Conservation (phyloP, 2,888 invertebrate species). For the Ornithoptera priamus region DNA sequence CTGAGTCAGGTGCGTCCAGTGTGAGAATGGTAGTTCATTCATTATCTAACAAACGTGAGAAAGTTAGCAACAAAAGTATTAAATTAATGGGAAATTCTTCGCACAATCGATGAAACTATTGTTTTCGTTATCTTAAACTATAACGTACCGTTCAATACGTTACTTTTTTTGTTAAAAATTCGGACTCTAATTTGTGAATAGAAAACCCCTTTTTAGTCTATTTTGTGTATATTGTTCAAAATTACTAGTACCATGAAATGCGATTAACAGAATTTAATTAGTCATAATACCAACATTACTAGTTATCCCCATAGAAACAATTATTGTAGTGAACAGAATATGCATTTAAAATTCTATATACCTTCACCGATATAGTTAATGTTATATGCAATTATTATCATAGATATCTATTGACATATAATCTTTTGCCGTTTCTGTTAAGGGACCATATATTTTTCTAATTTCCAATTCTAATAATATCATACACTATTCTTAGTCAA, state of each 20-base stretch:
- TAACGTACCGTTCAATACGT: constrained; percentile 38
- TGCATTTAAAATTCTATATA: background rate
- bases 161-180: constrained; percentile 32
- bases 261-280: constrained; percentile 7
- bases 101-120: constrained; percentile 45
- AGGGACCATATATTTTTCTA: too few relatives aligned
- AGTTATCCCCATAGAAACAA: background rate
- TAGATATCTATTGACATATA: background rate
- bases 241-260: constrained; percentile 5
- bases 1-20: constrained; percentile 27
- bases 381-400: background rate
- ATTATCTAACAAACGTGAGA: constrained; percentile 54
- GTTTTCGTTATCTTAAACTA: constrained; percentile 30
- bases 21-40: constrained; percentile 14
- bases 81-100: constrained; percentile 43
- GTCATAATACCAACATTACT: background rate
- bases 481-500: background rate
- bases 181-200: constrained; percentile 16
- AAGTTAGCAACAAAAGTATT: constrained; percentile 50
- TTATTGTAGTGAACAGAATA: background rate
- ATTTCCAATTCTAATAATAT: too few relatives aligned
- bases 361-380: background rate
- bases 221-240: constrained; percentile 9
- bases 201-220: constrained; percentile 15
- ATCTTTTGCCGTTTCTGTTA: background rate